Evolutionary conservation across 2,797 vertebrate species (phyloP), one percentile per base, ranked within the genome.

Genomic region (Enteromius treurensis): DNA sequence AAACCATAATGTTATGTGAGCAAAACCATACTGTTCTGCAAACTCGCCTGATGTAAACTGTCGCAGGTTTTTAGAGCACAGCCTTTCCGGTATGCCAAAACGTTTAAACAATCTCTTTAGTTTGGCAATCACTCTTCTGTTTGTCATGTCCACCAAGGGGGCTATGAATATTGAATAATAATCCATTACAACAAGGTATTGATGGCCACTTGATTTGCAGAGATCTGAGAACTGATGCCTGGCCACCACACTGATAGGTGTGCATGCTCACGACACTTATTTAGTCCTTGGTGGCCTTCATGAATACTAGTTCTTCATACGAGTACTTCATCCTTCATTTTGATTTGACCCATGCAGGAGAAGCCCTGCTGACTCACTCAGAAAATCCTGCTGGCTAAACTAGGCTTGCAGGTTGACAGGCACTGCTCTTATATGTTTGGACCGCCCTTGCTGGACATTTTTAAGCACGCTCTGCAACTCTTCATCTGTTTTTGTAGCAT

Each of bases 191-290:
- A n/a, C n/a, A n/a, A n/a, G n/a, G n/a, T n/a, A n/a, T n/a, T n/a
- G n/a, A n/a, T n/a, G n/a, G n/a, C n/a, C n/a, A n/a, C n/a, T n/a
- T n/a, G n/a, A n/a, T n/a, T n/a, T n/a, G n/a, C n/a, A n/a, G n/a
- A n/a, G n/a, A n/a, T n/a, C n/a, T n/a, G n/a, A 75, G 71, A 10
- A 4, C 71, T 34, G 49, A 75, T 75, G 3, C 71, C 49, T 19
- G 6, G 49, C 47, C 45, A 23, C 71, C 45, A 64, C 29, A 64
- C 6, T 32, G 1, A 64, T 8, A 32, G 26, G 6, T 6, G 3
- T 17, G 60, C 60, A 13, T 2, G 1, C 60, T 74, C 45, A 3
- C 5, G 14, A 19, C 70, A 74, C 70, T 74, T 74, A 23, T 23
- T 51, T 17, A 74, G 45, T 29, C 47, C 47, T 74, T 53, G 71